A percentile compares a stretch with the other conserved stretches of the same genome.
Evolutionary conservation across 92 coral and sea anemone genomes (phyloP).

Genomic region (Bergia puertoricense): DNA sequence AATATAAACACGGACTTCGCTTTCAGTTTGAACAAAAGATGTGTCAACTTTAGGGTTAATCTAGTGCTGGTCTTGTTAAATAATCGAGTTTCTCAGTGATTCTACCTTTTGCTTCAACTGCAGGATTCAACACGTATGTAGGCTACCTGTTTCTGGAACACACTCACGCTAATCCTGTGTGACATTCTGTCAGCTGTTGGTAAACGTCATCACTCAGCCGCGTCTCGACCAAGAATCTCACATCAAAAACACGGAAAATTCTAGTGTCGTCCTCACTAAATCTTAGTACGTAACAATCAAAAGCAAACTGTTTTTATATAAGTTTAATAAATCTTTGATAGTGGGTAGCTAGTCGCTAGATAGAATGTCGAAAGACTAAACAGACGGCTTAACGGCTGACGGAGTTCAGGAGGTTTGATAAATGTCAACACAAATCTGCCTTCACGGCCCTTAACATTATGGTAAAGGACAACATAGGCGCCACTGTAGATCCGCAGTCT

Average conservation of each 20-base stretch:
- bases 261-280: too few species aligned
- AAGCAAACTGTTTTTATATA: too few species aligned
- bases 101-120: not conserved
- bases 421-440: constrained; percentile 48
- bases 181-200: constrained; percentile 72
- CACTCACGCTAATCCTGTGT: constrained; percentile 85
- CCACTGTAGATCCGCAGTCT: not conserved
- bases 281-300: too few species aligned
- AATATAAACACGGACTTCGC: not conserved
- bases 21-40: not conserved
- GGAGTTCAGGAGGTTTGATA: constrained; percentile 52
- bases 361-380: too few species aligned
- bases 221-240: not conserved
- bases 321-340: too few species aligned
- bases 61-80: not conserved
- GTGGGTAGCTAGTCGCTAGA: too few species aligned
- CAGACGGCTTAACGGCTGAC: not conserved
- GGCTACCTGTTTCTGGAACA: constrained; percentile 88
- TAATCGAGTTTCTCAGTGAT: not conserved
- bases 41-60: not conserved
- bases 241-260: not conserved
- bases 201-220: constrained; percentile 26
- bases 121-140: constrained; percentile 81
- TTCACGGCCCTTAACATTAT: constrained; percentile 52
- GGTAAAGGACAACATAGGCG: constrained; percentile 5